Conservation (phyloP, 2,888 invertebrate species). For the Petrophora chlorosata region DNA sequence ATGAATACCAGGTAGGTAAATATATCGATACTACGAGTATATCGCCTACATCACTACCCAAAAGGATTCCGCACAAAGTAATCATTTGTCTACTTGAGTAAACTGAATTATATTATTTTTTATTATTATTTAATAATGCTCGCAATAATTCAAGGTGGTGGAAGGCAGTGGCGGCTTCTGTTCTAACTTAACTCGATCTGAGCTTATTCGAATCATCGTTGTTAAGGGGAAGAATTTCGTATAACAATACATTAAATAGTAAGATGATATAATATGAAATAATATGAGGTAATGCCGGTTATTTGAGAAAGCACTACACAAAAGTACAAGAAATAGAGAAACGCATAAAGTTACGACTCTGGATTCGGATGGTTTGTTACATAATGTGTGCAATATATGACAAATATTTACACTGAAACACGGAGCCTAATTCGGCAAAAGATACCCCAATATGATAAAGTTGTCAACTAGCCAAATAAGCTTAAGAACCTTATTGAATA, state of each 20-base stretch:
- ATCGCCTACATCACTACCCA: conserved; percentile 46
- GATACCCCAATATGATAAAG: no score
- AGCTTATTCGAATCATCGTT: conserved; percentile 67
- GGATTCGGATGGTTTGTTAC: no score
- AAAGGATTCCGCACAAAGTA: conserved; percentile 68
- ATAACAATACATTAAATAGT: background rate
- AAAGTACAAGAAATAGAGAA: no score
- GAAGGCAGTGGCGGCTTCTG: conserved; percentile 64
- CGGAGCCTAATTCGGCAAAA: no score
- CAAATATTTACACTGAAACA: no score
- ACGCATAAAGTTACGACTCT: no score
- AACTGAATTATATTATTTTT: conserved; percentile 82
- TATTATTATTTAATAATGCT: conserved; percentile 76
- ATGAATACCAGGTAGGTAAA: no score
- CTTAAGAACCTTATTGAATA: no score
- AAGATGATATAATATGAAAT: background rate
- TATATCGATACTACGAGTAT: conserved; percentile 40
- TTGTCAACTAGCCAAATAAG: no score
- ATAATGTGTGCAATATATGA: no score
- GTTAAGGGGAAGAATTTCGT: conserved; percentile 56
- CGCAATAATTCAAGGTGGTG: conserved; percentile 64
- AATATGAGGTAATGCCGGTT: no score
- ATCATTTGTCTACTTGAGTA: conserved; percentile 83
- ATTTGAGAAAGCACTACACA: no score
- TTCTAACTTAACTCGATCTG: conserved; percentile 60